Percentiles rank a stretch among this genome's conserved stretches.
Evolutionary conservation across 1,140 invertebrate species (phyloP).

Genomic region (Tetragonula clypearis): DNA sequence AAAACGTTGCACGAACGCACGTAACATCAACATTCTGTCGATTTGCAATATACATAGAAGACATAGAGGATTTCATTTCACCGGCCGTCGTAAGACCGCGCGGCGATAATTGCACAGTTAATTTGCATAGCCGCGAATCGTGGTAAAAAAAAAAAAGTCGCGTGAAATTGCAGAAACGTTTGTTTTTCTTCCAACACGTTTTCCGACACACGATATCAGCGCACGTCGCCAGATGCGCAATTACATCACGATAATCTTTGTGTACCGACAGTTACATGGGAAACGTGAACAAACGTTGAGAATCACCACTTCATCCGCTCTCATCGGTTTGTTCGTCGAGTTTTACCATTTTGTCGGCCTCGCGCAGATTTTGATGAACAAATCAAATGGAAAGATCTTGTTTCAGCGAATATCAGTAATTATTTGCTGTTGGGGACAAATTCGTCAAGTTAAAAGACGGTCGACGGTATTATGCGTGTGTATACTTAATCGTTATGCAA

Average conservation of each 20-base stretch:
- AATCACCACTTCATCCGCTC: not conserved
- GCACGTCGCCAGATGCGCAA: slow-evolving; percentile 40
- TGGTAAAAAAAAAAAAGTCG: slow-evolving; percentile 34
- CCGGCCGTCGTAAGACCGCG: not conserved
- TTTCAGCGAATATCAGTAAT: not conserved
- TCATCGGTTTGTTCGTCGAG: not conserved
- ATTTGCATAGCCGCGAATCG: slow-evolving; percentile 24
- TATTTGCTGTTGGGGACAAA: not conserved
- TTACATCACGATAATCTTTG: slow-evolving; percentile 34
- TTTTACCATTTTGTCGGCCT: not conserved
- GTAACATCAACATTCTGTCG: slow-evolving; percentile 16
- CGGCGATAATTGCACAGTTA: slow-evolving; percentile 41
- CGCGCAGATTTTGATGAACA: too few relatives aligned
- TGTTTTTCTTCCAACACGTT: not conserved
- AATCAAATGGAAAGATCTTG: not conserved
- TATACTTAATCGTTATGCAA: not conserved
- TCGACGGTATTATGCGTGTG: not conserved
- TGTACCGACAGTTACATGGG: not conserved
- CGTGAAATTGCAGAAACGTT: slow-evolving; percentile 54
- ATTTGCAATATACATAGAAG: slow-evolving; percentile 24
- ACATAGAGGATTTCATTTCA: not conserved
- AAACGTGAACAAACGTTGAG: slow-evolving; percentile 1
- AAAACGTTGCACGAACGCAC: not conserved
- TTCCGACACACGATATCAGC: not conserved
- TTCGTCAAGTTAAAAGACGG: not conserved